Conservation (phyloP, 2,113 vertebrate species). For the Cyprinodon brontotheroides region DNA sequence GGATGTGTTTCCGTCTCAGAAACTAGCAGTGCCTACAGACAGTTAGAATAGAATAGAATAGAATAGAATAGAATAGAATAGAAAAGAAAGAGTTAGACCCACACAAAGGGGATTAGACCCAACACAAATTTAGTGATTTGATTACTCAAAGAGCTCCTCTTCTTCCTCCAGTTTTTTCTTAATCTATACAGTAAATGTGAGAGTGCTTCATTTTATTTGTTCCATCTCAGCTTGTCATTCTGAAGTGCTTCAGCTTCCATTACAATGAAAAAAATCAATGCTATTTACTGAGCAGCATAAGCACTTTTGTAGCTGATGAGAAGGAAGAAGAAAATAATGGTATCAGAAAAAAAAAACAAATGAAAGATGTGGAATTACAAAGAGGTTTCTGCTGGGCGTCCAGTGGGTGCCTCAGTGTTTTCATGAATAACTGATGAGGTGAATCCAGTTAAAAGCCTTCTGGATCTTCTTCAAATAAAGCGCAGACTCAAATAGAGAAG, state of each 20-base stretch:
- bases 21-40: not conserved
- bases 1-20: not conserved
- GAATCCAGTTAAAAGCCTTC: slow-evolving; percentile 40
- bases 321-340: slow-evolving; percentile 13
- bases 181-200: not conserved
- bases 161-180: not conserved
- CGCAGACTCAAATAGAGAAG: slow-evolving; percentile 5
- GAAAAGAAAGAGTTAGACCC: not conserved
- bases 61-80: too few species aligned
- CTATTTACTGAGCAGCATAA: slow-evolving; percentile 42
- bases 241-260: not conserved
- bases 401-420: not conserved
- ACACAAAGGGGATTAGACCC: slow-evolving; percentile 57
- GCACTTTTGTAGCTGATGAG: slow-evolving; percentile 15
- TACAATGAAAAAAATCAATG: slow-evolving; percentile 55
- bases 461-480: slow-evolving; percentile 35
- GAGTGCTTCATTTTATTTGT: not conserved
- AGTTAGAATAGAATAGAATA: too few species aligned
- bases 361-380: slow-evolving; percentile 12
- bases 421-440: slow-evolving; percentile 38
- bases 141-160: not conserved
- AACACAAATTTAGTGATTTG: slow-evolving; percentile 5
- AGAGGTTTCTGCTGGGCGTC: slow-evolving; percentile 6
- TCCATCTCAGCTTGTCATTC: not conserved
- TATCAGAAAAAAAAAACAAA: slow-evolving; percentile 14